Evolutionary conservation across 2,888 invertebrate species (phyloP).

Genomic region (Agrochola lychnidis): DNA sequence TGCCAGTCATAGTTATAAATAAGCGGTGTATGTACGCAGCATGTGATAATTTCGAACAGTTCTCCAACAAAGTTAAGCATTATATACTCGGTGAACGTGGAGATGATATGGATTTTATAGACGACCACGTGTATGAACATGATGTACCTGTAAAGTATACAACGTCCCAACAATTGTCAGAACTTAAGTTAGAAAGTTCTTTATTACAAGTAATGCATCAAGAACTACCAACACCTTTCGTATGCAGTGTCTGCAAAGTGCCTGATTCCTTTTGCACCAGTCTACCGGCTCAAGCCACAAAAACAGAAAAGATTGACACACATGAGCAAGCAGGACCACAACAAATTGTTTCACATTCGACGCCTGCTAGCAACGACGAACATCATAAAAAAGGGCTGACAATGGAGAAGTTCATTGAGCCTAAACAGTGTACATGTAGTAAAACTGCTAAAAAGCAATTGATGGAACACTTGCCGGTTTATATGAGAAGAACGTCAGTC

Average conservation of each 20-base stretch:
- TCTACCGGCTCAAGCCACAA: neutral
- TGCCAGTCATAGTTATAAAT: slow-evolving; percentile 85
- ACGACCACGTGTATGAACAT: slow-evolving; percentile 75
- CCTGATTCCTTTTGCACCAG: slow-evolving; percentile 62
- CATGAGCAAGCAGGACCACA: neutral
- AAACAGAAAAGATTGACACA: neutral
- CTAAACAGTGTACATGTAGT: slow-evolving; percentile 76
- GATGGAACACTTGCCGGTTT: slow-evolving; percentile 79
- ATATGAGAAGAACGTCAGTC: slow-evolving; percentile 79
- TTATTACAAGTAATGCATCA: slow-evolving; percentile 82
- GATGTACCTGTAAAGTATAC: slow-evolving; percentile 79
- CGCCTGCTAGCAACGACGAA: neutral
- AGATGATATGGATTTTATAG: slow-evolving; percentile 76
- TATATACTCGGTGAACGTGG: slow-evolving; percentile 77
- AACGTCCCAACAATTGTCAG: slow-evolving; percentile 72
- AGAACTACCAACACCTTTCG: slow-evolving; percentile 75
- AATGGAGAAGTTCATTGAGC: slow-evolving; percentile 76
- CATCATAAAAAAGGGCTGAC: slow-evolving; percentile 79
- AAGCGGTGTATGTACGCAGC: slow-evolving; percentile 83
- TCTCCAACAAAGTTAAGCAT: slow-evolving; percentile 77
- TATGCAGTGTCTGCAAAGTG: slow-evolving; percentile 76
- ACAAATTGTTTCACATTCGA: neutral
- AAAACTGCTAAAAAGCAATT: slow-evolving; percentile 80
- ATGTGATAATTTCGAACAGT: slow-evolving; percentile 82
- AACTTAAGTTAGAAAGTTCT: slow-evolving; percentile 82